These are phyloP conservation scores for Syrmaticus mikado DNA, from an alignment of 2,113 vertebrate species.

Conservation along the genomic window DNA sequence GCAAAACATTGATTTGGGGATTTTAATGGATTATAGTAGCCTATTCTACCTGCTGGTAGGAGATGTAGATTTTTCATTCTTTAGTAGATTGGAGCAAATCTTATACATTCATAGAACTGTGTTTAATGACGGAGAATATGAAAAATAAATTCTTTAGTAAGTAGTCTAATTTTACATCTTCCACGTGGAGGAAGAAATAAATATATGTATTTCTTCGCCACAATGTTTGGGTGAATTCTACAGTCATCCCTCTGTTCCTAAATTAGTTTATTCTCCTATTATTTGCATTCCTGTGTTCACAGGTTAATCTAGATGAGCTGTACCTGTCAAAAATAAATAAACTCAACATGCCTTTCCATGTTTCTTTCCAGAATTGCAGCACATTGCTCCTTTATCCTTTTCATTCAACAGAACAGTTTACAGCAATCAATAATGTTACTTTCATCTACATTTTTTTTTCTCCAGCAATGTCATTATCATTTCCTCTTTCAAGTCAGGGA, in stretches of 20 bases:
- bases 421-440: conserved; percentile 36
- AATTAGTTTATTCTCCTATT: neutral
- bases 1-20: neutral
- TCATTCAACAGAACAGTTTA: conserved; percentile 17
- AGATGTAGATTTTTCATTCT: neutral
- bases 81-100: neutral
- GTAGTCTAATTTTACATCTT: neutral
- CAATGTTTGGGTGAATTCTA: neutral
- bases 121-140: neutral
- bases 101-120: neutral
- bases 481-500: conserved; percentile 62
- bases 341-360: neutral
- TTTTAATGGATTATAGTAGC: neutral
- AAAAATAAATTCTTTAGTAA: neutral
- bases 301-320: neutral
- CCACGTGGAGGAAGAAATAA: neutral
- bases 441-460: neutral
- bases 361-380: neutral
- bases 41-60: neutral
- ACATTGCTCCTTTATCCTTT: neutral
- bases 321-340: neutral
- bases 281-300: neutral
- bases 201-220: neutral
- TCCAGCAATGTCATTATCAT: conserved; percentile 43
- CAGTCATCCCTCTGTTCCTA: neutral